Conservation (phyloP, 2,113 vertebrate genomes). For the Sinocyclocheilus anshuiensis region DNA sequence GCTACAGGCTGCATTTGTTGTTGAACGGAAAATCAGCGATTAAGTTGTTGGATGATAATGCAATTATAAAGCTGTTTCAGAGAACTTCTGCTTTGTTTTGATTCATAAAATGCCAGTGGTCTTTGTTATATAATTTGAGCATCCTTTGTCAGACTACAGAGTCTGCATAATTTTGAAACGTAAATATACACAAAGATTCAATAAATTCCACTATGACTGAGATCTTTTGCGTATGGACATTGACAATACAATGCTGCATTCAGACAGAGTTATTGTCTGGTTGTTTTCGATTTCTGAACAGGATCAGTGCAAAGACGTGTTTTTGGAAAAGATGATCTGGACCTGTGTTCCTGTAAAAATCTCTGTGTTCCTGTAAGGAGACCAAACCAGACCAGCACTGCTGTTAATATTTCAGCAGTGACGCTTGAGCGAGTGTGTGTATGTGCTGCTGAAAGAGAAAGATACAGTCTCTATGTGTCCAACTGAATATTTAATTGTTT, state of each 20-base stretch:
- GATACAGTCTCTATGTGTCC: background rate
- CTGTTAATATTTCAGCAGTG: background rate
- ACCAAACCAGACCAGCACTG: slow-evolving; percentile 42
- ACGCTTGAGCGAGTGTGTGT: too few species aligned
- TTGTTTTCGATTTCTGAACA: background rate
- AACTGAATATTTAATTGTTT: too few species aligned
- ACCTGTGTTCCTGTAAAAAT: slow-evolving; percentile 39
- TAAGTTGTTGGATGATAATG: slow-evolving; percentile 16
- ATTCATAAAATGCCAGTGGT: background rate
- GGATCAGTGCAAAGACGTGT: background rate
- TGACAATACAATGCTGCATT: background rate
- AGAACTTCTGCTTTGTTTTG: slow-evolving; percentile 25
- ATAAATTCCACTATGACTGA: slow-evolving; percentile 11
- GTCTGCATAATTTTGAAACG: background rate
- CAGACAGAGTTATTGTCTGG: background rate
- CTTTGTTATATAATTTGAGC: background rate
- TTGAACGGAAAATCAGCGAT: background rate
- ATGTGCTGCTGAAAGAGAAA: too few species aligned
- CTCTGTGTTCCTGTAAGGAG: slow-evolving; percentile 66
- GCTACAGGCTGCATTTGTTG: slow-evolving; percentile 9
- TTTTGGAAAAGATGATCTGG: slow-evolving; percentile 31
- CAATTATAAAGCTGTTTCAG: slow-evolving; percentile 26
- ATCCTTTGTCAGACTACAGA: background rate
- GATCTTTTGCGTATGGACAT: too few species aligned
- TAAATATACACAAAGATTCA: background rate